Percentiles rank a stretch among this genome's conserved stretches.
Conservation (phyloP, 2,888 invertebrate genomes). For the Dicranocentrus wangi region DNA sequence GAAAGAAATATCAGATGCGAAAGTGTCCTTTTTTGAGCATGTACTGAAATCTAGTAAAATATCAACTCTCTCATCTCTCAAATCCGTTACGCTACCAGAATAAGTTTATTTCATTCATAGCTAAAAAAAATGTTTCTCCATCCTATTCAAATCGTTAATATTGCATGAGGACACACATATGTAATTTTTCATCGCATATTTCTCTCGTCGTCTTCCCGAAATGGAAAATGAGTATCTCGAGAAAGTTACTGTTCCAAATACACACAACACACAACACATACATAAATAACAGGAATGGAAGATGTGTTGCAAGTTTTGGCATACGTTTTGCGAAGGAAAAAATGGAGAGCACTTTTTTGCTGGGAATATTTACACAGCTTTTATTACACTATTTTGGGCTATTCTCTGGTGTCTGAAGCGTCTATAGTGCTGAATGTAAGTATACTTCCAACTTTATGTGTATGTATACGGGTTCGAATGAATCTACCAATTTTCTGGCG, state of each 20-base stretch:
- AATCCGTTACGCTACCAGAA: no score
- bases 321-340: conserved; percentile 12
- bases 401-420: conserved; percentile 28
- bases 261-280: not conserved
- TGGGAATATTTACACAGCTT: conserved; percentile 22
- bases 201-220: not conserved
- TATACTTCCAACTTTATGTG: not conserved
- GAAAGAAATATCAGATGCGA: not conserved
- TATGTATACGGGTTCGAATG: not conserved
- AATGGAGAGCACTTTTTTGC: not conserved
- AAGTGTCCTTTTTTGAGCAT: no score
- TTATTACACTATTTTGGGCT: conserved; percentile 24
- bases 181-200: conserved; percentile 24
- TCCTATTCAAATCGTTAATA: conserved; percentile 44
- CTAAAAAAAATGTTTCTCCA: conserved; percentile 19
- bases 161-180: conserved; percentile 22
- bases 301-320: not conserved
- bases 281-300: not conserved
- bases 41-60: no score
- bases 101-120: no score
- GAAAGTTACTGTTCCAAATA: no score
- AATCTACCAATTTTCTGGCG: not conserved
- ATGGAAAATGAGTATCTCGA: not conserved
- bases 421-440: conserved; percentile 17
- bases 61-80: no score